Conservation (phyloP, 2,797 vertebrate genomes). For the Falco berigora region DNA sequence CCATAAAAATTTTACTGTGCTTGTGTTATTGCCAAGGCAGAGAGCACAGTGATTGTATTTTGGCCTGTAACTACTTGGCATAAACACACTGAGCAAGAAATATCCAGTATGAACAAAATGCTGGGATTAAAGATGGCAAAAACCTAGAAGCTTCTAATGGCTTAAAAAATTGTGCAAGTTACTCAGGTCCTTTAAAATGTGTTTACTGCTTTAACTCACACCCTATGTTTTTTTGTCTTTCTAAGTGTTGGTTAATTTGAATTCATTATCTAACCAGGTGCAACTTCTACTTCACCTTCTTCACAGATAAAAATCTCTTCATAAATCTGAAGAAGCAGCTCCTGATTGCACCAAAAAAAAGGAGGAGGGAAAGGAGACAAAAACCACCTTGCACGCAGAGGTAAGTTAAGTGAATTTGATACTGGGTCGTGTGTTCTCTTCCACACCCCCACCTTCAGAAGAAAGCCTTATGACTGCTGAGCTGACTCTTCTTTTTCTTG, state of each 20-base stretch:
- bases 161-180: neutral
- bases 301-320: neutral
- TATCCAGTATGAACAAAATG: neutral
- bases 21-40: slow-evolving; percentile 26
- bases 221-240: neutral
- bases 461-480: neutral
- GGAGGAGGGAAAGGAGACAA: neutral
- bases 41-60: neutral
- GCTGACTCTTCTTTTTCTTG: neutral
- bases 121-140: slow-evolving; percentile 3
- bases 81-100: neutral
- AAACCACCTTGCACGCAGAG: neutral
- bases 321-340: neutral
- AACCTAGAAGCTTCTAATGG: neutral
- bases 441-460: neutral
- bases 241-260: neutral
- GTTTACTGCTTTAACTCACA: neutral
- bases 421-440: neutral
- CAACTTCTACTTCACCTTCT: neutral
- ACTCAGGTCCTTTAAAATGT: neutral
- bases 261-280: neutral
- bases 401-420: neutral
- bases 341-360: neutral
- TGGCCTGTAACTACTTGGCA: slow-evolving; percentile 24
- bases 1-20: slow-evolving; percentile 36